phyloP scores from a whole-genome alignment of 2,113 vertebrate species.

The Callipepla squamata region DNA sequence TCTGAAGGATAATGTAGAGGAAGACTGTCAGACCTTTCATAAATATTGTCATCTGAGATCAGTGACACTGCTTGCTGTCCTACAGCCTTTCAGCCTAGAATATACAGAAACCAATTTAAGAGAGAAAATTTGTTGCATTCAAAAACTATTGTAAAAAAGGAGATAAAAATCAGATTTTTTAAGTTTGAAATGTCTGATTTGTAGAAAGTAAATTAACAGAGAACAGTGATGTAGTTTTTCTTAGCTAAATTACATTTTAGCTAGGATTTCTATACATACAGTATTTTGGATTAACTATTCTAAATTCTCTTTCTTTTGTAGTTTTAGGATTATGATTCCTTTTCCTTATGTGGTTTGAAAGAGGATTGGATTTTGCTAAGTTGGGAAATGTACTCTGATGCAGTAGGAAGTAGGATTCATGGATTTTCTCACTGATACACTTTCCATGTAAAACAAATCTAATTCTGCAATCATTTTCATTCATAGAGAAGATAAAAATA shows the following conservation, averaged over 20 bases:
- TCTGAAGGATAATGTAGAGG: background rate
- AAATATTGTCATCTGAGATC: constrained; percentile 36
- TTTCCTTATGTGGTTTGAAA: background rate
- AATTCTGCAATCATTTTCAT: background rate
- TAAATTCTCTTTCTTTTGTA: background rate
- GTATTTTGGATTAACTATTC: background rate
- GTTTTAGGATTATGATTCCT: background rate
- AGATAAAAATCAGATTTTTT: background rate
- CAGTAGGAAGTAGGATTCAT: background rate
- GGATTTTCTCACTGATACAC: background rate
- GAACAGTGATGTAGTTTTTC: background rate
- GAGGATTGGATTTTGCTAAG: background rate
- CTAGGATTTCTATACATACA: background rate
- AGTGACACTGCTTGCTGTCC: background rate
- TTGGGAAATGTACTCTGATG: background rate
- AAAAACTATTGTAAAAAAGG: background rate
- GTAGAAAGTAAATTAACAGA: background rate
- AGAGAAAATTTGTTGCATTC: background rate
- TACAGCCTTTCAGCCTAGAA: background rate
- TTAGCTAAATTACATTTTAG: background rate
- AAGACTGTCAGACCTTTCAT: constrained; percentile 5
- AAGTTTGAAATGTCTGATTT: background rate
- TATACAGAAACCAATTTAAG: background rate
- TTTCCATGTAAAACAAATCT: background rate
- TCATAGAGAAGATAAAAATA: background rate